Percentiles rank a stretch among this genome's conserved stretches.
phyloP scores from a whole-genome alignment of 2,888 invertebrate species.

The Anaspis maculata region DNA sequence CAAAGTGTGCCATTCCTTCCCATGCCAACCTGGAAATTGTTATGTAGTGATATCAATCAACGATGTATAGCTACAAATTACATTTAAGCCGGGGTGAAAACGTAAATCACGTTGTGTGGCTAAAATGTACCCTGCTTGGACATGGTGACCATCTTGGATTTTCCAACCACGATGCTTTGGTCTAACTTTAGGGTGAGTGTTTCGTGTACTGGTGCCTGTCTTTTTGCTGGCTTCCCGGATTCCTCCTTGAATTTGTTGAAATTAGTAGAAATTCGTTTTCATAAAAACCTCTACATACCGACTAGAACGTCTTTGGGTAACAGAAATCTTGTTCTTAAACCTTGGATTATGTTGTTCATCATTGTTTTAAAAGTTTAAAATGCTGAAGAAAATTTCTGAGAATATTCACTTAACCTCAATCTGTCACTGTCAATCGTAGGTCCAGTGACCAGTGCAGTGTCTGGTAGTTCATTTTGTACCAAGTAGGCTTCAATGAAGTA shows the following conservation, averaged over 20 bases:
- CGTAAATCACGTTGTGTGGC: slow-evolving; percentile 60
- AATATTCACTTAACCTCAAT: too few species aligned
- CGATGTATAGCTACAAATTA: slow-evolving; percentile 34
- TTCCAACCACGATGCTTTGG: slow-evolving; percentile 75
- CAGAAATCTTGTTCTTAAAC: slow-evolving; percentile 4
- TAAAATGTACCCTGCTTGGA: slow-evolving; percentile 58
- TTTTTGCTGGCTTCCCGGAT: slow-evolving; percentile 58
- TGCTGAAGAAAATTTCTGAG: too few species aligned
- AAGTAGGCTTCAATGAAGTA: too few species aligned
- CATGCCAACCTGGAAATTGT: slow-evolving; percentile 64
- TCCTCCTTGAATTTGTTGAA: neutral
- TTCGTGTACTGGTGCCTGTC: slow-evolving; percentile 62
- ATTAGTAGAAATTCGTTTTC: neutral
- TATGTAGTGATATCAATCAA: neutral
- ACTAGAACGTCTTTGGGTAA: neutral
- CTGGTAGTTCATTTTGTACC: too few species aligned
- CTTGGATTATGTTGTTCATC: slow-evolving; percentile 31
- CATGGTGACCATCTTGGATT: slow-evolving; percentile 61
- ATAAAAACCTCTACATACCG: neutral
- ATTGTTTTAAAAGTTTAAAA: neutral
- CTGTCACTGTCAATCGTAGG: too few species aligned
- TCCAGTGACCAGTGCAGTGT: too few species aligned
- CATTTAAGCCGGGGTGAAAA: slow-evolving; percentile 76
- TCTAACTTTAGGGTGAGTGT: slow-evolving; percentile 55
- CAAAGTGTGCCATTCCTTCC: slow-evolving; percentile 71